These are phyloP conservation scores for Gambusia holbrooki DNA, from an alignment of 2,113 vertebrate genomes.

Conservation along the genomic window DNA sequence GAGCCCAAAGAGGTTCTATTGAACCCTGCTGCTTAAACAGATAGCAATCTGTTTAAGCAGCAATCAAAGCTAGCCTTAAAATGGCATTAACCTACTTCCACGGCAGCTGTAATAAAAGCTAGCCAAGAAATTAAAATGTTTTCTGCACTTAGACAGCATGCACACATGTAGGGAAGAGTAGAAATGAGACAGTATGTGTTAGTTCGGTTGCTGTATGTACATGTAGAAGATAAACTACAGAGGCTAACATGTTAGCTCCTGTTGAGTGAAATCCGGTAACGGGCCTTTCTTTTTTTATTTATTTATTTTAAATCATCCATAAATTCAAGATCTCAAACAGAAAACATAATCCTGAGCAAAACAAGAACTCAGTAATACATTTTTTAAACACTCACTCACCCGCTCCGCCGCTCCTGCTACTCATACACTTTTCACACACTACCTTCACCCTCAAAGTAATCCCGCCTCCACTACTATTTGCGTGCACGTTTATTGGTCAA, in stretches of 20 bases:
- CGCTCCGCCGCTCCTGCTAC: constrained; percentile 66
- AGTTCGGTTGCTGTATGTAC: constrained; percentile 23
- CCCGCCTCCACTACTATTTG: constrained; percentile 49
- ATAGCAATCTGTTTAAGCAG: background rate
- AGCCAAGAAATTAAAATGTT: background rate
- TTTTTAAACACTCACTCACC: constrained; percentile 60
- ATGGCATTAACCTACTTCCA: background rate
- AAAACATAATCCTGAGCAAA: background rate
- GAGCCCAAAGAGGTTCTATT: background rate
- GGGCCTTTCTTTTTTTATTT: background rate
- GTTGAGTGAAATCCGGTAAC: constrained; percentile 3
- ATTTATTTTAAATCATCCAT: background rate
- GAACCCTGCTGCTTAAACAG: background rate
- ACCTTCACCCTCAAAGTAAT: constrained; percentile 24
- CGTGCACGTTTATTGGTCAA: constrained; percentile 65
- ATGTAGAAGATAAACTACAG: constrained; percentile 33
- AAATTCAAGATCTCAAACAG: background rate
- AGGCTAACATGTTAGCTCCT: constrained; percentile 59
- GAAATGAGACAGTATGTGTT: background rate
- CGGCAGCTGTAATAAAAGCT: background rate
- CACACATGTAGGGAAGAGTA: background rate
- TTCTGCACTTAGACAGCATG: background rate
- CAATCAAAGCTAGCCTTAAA: background rate
- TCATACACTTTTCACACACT: constrained; percentile 71
- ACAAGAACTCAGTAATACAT: constrained; percentile 27